Conservation (phyloP, 2,113 vertebrate genomes). For the Saimiri boliviensis region DNA sequence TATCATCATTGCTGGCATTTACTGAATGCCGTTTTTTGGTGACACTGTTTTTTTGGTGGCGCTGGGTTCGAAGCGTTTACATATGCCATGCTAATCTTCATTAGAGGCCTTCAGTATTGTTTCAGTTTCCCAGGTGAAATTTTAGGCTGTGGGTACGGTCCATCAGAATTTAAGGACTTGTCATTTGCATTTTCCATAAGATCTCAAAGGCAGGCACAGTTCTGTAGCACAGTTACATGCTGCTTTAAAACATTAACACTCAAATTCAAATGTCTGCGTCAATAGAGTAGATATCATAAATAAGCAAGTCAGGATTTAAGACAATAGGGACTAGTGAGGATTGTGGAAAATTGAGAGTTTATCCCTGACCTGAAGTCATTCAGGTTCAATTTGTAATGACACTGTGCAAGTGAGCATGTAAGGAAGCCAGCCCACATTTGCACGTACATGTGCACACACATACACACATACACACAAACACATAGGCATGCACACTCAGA, state of each 20-base stretch:
- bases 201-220: neutral
- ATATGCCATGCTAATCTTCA: neutral
- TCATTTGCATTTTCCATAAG: neutral
- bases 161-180: neutral
- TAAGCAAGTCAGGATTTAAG: neutral
- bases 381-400: neutral
- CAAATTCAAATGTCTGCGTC: neutral
- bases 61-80: neutral
- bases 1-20: neutral
- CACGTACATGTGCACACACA: neutral
- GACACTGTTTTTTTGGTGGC: neutral
- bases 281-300: neutral
- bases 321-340: neutral
- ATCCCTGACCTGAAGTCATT: neutral
- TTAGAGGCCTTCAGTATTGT: neutral
- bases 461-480: neutral
- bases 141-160: neutral
- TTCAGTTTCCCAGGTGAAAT: neutral
- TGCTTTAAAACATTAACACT: neutral
- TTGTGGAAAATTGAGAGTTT: neutral
- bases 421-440: too few relatives aligned
- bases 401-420: neutral
- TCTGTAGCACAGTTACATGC: neutral
- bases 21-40: neutral
- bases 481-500: neutral